Evolutionary conservation across 1,140 invertebrate species (phyloP).

Genomic region (Holcopasites calliopsidis): DNA sequence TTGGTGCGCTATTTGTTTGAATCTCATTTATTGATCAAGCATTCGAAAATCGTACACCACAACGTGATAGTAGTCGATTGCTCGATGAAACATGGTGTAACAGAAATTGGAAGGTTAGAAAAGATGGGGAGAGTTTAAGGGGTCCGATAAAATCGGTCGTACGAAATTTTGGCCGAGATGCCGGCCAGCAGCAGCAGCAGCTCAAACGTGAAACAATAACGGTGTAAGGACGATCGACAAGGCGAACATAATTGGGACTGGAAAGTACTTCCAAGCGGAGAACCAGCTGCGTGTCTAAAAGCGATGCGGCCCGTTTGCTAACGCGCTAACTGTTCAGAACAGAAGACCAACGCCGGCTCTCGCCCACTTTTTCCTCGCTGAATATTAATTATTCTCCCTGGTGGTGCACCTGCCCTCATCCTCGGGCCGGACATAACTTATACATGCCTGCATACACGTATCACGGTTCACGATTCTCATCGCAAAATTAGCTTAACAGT

Average conservation of each 20-base stretch:
- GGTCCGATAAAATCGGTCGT: conserved; percentile 11
- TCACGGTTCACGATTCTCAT: conserved; percentile 54
- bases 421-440: conserved; percentile 38
- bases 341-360: conserved; percentile 52
- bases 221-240: conserved; percentile 39
- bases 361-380: conserved; percentile 66
- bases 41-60: no score
- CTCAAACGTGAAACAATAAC: conserved; percentile 47
- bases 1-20: no score
- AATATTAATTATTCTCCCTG: conserved; percentile 71
- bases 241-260: conserved; percentile 47
- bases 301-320: conserved; percentile 54
- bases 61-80: no score
- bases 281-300: conserved; percentile 64
- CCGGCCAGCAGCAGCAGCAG: neutral
- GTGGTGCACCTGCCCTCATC: conserved; percentile 58
- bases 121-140: neutral
- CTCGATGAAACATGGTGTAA: neutral
- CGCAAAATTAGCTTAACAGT: conserved; percentile 66
- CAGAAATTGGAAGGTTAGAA: neutral
- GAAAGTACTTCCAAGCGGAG: neutral
- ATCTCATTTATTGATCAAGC: no score
- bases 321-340: conserved; percentile 68
- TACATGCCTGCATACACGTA: conserved; percentile 39
- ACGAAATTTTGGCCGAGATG: neutral